Evolutionary conservation across 2,113 vertebrate species (phyloP), one percentile per base, ranked within the genome.

Genomic region (Axis porcinus): DNA sequence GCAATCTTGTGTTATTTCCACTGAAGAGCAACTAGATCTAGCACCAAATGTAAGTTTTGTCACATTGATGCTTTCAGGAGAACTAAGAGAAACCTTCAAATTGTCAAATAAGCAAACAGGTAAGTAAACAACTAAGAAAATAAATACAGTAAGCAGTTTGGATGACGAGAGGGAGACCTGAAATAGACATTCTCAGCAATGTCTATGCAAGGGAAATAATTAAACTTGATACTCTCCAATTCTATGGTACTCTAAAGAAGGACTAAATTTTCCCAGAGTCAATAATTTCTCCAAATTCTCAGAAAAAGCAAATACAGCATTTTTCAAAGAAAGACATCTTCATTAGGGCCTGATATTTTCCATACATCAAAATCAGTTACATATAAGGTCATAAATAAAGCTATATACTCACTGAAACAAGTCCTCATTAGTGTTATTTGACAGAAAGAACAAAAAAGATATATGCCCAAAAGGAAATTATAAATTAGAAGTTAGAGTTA

Each of bases 401-500:
- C 25, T 70, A 79, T 9, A 43, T 60, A 70, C 28, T 78, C 17
- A 86, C 5, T 13, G 60, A 88, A 64, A 55, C 8, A 43, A 87
- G 47, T 33, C 15, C 16, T 16, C 0, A 40, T 95, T 23, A 43
- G 19, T 84, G 54, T 70, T 27, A 70, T 45, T 74, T 0, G 0
- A n/a, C 36, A 47, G 64, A 95, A 92, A n/a, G 11, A 95, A 92
- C 27, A 86, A 57, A 83, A 50, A 30, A 19, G 0, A n/a, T 76
- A 87, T 67, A 91, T 12, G 83, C 9, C 15, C 87, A n/a, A 27
- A 78, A 88, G 7, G 25, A 84, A 94, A 70, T 60, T 78, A 70
- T 43, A 94, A 40, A 64, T 45, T 91, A 88, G 43, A 95, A 84
- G 64, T 78, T 45, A 57, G 1, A 78, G 23, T 7, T 54, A 95